phyloP scores from a whole-genome alignment of 2,888 invertebrate species.

The Heliconius hortense region DNA sequence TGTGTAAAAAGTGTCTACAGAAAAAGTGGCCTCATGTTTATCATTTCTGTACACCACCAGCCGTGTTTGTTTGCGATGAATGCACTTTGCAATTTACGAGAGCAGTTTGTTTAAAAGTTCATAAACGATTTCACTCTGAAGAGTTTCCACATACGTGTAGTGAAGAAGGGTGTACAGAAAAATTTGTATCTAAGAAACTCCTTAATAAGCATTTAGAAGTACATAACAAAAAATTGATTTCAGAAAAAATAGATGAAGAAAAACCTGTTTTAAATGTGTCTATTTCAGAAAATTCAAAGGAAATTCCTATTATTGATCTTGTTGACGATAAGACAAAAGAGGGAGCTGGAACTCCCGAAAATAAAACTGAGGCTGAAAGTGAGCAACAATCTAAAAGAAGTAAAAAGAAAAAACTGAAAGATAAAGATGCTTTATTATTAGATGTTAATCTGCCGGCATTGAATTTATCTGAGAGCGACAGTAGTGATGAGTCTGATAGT shows the following conservation, averaged over 20 bases:
- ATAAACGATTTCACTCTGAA: slow-evolving; percentile 88
- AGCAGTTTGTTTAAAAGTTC: slow-evolving; percentile 91
- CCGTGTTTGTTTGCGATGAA: slow-evolving; percentile 89
- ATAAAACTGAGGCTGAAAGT: slow-evolving; percentile 59
- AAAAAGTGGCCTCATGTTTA: slow-evolving; percentile 96
- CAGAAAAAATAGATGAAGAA: slow-evolving; percentile 60
- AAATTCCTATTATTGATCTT: slow-evolving; percentile 67
- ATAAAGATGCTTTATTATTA: slow-evolving; percentile 74
- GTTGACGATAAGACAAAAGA: slow-evolving; percentile 63
- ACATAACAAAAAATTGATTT: slow-evolving; percentile 76
- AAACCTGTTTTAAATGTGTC: slow-evolving; percentile 55
- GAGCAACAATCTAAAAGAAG: slow-evolving; percentile 67
- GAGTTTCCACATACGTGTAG: slow-evolving; percentile 88
- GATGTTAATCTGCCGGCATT: slow-evolving; percentile 88
- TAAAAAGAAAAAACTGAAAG: slow-evolving; percentile 74
- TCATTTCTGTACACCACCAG: slow-evolving; percentile 93
- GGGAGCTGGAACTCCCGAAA: slow-evolving; percentile 62
- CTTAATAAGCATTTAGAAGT: slow-evolving; percentile 86
- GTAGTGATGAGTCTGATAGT: slow-evolving; percentile 85
- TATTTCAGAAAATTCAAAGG: slow-evolving; percentile 58
- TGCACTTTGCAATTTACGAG: slow-evolving; percentile 88
- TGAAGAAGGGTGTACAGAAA: slow-evolving; percentile 87
- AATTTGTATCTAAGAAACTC: slow-evolving; percentile 91
- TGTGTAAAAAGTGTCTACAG: slow-evolving; percentile 92
- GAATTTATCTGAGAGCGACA: slow-evolving; percentile 92